phyloP scores from a whole-genome alignment of 35 echinoderm and acorn worm genomes.

The Stichopus chloronotus region DNA sequence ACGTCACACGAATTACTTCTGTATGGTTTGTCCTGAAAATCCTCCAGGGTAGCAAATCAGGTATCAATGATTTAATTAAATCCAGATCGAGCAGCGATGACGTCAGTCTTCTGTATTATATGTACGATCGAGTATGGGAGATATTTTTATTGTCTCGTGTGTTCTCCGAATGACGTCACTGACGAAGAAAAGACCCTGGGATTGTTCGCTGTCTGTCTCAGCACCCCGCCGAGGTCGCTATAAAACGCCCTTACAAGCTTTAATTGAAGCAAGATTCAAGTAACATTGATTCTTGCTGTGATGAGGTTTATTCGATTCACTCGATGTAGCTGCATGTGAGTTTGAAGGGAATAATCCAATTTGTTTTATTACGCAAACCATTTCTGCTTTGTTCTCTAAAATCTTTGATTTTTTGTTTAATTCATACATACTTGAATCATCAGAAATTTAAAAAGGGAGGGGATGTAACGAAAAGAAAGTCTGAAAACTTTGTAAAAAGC shows the following conservation, averaged over 20 bases:
- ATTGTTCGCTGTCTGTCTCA: neutral
- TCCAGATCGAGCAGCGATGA: neutral
- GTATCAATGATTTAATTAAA: conserved; percentile 25
- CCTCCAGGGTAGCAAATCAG: neutral
- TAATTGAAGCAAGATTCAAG: conserved; percentile 47
- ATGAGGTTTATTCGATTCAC: neutral
- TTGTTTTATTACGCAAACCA: neutral
- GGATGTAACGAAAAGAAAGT: too few species aligned
- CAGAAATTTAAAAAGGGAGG: too few species aligned
- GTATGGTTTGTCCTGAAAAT: neutral
- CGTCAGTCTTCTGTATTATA: conserved; percentile 25
- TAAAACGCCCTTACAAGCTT: conserved; percentile 12
- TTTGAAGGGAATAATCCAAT: neutral
- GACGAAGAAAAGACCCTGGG: conserved; percentile 4
- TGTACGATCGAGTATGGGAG: conserved; percentile 8
- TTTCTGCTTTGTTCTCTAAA: neutral
- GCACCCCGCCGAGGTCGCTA: conserved; percentile 6
- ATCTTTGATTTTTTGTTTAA: too few species aligned
- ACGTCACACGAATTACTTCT: neutral
- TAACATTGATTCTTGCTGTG: conserved; percentile 21
- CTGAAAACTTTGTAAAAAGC: too few species aligned
- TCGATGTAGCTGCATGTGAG: neutral
- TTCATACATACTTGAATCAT: too few species aligned
- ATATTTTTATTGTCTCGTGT: conserved; percentile 22
- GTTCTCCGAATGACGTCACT: conserved; percentile 31